Evolutionary conservation across 2,888 invertebrate genomes (phyloP).

Genomic region (Chrysomela aeneicollis): DNA sequence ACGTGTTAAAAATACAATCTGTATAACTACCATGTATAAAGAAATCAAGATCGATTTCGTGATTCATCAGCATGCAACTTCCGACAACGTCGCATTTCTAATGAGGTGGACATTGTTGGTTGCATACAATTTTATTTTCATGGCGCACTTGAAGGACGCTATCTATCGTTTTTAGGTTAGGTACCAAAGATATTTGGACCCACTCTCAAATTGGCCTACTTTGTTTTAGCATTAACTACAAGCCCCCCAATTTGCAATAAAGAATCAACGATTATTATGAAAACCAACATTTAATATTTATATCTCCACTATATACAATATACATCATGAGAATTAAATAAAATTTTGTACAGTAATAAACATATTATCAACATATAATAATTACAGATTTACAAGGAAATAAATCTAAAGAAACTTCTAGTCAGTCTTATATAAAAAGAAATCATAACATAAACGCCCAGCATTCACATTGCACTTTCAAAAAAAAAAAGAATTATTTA

Average conservation of each 20-base stretch:
- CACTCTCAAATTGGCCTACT: too few relatives aligned
- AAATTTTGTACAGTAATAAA: constrained; percentile 49
- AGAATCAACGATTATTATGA: constrained; percentile 33
- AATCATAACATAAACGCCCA: constrained; percentile 37
- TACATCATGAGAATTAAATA: constrained; percentile 54
- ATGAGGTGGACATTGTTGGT: too few relatives aligned
- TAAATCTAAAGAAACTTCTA: constrained; percentile 49
- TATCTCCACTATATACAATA: constrained; percentile 50
- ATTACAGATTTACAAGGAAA: constrained; percentile 50
- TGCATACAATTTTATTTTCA: too few relatives aligned
- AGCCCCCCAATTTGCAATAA: not conserved
- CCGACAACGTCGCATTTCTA: too few relatives aligned
- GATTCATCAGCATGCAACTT: too few relatives aligned
- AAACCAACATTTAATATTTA: constrained; percentile 53
- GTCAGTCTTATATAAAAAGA: constrained; percentile 56
- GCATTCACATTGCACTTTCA: constrained; percentile 38
- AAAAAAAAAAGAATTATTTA: constrained; percentile 21
- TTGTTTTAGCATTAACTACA: too few relatives aligned
- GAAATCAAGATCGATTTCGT: too few relatives aligned
- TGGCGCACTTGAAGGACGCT: too few relatives aligned
- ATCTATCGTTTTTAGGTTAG: too few relatives aligned
- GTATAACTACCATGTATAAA: too few relatives aligned
- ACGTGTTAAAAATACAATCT: too few relatives aligned
- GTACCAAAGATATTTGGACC: too few relatives aligned
- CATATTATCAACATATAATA: constrained; percentile 36